These are phyloP conservation scores for Sphaerophoria taeniata DNA, from an alignment of 2,888 invertebrate species.

Conservation along the genomic window DNA sequence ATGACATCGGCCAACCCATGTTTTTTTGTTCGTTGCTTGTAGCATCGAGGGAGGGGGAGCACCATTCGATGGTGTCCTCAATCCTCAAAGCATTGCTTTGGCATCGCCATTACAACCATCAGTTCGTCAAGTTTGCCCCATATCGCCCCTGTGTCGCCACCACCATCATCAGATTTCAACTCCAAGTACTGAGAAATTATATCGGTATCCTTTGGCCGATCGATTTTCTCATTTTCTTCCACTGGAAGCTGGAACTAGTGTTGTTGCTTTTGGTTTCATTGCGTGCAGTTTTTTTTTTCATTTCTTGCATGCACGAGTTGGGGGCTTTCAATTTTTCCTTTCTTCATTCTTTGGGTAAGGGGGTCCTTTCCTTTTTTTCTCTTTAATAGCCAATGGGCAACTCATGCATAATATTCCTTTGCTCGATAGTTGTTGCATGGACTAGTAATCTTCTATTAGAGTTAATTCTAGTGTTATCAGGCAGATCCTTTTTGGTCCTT, in stretches of 20 bases:
- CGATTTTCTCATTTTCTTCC: constrained; percentile 65
- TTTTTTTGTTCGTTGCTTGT: constrained; percentile 10
- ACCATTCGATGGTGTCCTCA: neutral
- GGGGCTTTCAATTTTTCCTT: constrained; percentile 12
- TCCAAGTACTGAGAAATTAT: constrained; percentile 29
- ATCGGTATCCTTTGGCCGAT: constrained; percentile 56
- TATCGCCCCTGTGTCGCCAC: constrained; percentile 2
- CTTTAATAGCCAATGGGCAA: constrained; percentile 35
- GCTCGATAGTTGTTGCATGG: constrained; percentile 50
- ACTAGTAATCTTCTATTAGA: constrained; percentile 56
- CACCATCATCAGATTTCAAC: constrained; percentile 8
- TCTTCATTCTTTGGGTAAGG: neutral
- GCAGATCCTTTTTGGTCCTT: constrained; percentile 44
- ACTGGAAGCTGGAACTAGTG: constrained; percentile 19
- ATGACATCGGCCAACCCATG: constrained; percentile 65
- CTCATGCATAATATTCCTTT: constrained; percentile 64
- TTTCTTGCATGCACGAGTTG: too few species aligned
- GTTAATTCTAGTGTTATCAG: constrained; percentile 59
- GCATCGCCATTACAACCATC: neutral
- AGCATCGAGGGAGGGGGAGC: neutral
- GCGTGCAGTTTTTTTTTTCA: constrained; percentile 26
- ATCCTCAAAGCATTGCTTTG: constrained; percentile 5
- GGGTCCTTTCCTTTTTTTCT: neutral
- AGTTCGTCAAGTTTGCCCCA: neutral
- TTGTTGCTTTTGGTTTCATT: constrained; percentile 48